Evolutionary conservation across 2,888 invertebrate genomes (phyloP).

Genomic region (Stomorhina lunata): DNA sequence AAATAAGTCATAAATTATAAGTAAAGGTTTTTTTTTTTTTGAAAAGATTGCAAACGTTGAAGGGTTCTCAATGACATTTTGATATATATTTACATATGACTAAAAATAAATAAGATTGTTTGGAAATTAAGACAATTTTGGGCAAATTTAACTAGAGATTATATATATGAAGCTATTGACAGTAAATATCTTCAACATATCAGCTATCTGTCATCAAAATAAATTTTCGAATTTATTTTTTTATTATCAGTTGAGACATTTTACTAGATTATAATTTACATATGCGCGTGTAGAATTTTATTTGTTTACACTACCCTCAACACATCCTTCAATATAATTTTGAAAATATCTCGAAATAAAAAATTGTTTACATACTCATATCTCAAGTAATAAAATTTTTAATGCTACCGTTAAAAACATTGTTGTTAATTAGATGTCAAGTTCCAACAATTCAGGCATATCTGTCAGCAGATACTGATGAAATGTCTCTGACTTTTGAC

Average conservation of each 20-base stretch:
- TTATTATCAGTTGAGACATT: neutral
- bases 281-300: too few species aligned
- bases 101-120: too few species aligned
- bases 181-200: too few species aligned
- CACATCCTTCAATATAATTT: too few species aligned
- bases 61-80: neutral
- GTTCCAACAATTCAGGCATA: neutral
- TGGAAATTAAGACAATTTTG: too few species aligned
- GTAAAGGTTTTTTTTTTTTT: neutral
- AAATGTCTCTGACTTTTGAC: conserved; percentile 18
- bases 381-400: neutral
- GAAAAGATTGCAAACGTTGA: neutral
- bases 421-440: conserved; percentile 42
- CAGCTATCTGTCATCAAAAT: too few species aligned
- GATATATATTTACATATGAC: too few species aligned
- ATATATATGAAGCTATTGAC: too few species aligned
- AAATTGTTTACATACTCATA: neutral
- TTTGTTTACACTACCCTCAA: neutral
- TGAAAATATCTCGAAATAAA: too few species aligned
- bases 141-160: too few species aligned
- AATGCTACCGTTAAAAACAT: neutral
- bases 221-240: neutral
- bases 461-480: conserved; percentile 38
- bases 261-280: neutral
- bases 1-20: neutral